Evolutionary conservation across 2,797 vertebrate species (phyloP).

Genomic region (Clangula hyemalis): DNA sequence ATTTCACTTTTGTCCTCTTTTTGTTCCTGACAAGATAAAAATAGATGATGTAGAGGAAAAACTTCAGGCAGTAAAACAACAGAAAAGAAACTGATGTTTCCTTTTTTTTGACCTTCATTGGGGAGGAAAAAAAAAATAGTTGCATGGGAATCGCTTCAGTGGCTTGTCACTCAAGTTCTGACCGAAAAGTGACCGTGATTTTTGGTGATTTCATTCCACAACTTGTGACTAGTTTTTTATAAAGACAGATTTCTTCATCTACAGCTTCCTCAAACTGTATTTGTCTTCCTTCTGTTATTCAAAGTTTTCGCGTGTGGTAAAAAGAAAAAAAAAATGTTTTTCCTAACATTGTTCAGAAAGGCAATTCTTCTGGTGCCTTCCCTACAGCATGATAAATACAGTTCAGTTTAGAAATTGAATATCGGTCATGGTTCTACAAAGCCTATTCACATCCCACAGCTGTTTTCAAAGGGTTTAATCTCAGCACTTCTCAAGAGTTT

Average conservation of each 20-base stretch:
- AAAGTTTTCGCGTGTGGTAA: neutral
- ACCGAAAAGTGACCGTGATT: neutral
- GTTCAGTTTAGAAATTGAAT: neutral
- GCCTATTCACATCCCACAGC: neutral
- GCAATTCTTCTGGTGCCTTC: neutral
- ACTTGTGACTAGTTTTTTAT: neutral
- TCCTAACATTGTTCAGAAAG: neutral
- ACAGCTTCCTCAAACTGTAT: neutral
- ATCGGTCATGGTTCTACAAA: neutral
- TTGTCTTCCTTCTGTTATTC: neutral
- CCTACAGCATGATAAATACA: neutral
- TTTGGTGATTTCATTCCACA: neutral
- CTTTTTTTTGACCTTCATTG: neutral
- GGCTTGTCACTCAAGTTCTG: neutral
- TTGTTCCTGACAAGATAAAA: neutral
- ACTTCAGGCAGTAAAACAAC: neutral
- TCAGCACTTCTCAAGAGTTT: neutral
- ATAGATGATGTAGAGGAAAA: neutral
- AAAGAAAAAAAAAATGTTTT: neutral
- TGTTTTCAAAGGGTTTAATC: slow-evolving; percentile 21
- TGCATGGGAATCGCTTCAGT: neutral
- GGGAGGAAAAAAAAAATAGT: neutral
- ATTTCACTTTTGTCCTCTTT: neutral
- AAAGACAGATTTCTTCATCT: neutral
- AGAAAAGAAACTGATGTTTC: neutral